Percentiles rank a stretch among this genome's conserved stretches.
Evolutionary conservation across 1,140 invertebrate genomes (phyloP).

Genomic region (Scaptomyza pallida): DNA sequence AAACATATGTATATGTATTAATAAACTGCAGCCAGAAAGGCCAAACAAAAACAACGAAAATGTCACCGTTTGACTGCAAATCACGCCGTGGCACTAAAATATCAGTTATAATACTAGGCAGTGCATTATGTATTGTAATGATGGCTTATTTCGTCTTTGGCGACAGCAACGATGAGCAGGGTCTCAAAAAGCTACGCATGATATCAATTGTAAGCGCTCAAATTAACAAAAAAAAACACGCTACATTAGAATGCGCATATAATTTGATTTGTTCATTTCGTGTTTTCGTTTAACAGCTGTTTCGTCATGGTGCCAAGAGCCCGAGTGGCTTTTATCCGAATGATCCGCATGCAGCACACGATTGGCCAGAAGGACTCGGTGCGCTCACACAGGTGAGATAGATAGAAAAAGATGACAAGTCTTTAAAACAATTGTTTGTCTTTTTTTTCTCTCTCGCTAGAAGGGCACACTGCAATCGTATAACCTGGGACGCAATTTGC

Average conservation of each 20-base stretch:
- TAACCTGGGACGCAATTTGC: constrained; percentile 90
- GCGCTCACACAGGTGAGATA: constrained; percentile 87
- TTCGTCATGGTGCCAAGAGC: constrained; percentile 90
- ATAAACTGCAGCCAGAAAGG: constrained; percentile 55
- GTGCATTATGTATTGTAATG: constrained; percentile 77
- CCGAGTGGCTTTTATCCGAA: constrained; percentile 88
- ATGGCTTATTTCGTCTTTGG: constrained; percentile 83
- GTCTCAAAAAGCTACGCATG: constrained; percentile 77
- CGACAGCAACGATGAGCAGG: constrained; percentile 81
- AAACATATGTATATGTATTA: constrained; percentile 10
- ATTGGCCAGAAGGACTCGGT: constrained; percentile 88
- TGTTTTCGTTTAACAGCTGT: constrained; percentile 85
- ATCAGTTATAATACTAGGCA: constrained; percentile 78
- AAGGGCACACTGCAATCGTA: constrained; percentile 91
- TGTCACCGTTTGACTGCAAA: constrained; percentile 74
- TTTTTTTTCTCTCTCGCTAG: constrained; percentile 84
- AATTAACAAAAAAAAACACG: not conserved
- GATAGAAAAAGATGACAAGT: not conserved
- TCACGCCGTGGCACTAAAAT: constrained; percentile 82
- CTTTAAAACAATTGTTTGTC: not conserved
- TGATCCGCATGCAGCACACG: constrained; percentile 87
- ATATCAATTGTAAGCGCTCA: constrained; percentile 82
- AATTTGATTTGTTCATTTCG: not conserved
- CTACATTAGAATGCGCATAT: not conserved
- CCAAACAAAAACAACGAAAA: constrained; percentile 28